These are phyloP conservation scores for Nephrotoma guestfalica DNA, from an alignment of 2,888 invertebrate species.

Conservation along the genomic window DNA sequence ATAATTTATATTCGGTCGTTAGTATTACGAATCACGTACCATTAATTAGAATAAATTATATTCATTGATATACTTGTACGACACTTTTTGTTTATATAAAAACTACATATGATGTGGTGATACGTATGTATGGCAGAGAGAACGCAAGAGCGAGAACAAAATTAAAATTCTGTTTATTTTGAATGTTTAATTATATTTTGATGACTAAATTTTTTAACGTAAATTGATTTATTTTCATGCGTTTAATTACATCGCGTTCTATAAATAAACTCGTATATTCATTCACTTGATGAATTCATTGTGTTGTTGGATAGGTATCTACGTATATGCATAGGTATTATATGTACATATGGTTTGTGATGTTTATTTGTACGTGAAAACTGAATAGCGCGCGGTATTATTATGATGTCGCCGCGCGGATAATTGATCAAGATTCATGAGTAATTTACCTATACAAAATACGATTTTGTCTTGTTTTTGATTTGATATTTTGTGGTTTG, in stretches of 20 bases:
- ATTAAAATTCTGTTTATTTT: not conserved
- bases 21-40: not conserved
- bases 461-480: not conserved
- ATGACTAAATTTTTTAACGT: not conserved
- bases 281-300: not conserved
- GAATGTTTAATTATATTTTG: not conserved
- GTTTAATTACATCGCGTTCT: not conserved
- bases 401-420: not conserved
- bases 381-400: not conserved
- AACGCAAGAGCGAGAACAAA: not conserved
- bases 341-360: not conserved
- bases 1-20: not conserved
- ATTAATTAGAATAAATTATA: not conserved
- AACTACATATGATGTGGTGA: too few species aligned
- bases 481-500: not conserved
- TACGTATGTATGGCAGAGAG: not conserved
- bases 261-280: not conserved
- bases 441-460: not conserved
- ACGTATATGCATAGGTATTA: not conserved
- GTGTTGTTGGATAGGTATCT: not conserved
- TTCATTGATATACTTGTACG: not conserved
- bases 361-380: not conserved
- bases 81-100: not conserved
- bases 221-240: not conserved
- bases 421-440: not conserved